Evolutionary conservation across 2,797 vertebrate species (phyloP), one percentile per base, ranked within the genome.

Genomic region (Characodon lateralis): DNA sequence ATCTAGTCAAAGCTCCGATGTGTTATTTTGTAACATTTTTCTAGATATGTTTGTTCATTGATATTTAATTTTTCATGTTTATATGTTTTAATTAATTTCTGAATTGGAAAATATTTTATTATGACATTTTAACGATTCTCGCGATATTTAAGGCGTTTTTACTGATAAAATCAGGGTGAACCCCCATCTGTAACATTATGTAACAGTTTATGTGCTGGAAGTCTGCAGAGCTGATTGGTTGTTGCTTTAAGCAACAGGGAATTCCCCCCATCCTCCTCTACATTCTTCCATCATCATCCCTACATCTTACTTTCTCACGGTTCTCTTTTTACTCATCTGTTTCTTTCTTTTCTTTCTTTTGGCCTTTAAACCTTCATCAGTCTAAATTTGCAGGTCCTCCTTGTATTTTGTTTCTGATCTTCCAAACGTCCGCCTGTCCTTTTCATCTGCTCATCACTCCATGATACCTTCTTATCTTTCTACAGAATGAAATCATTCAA

Each of bases 201-300:
- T 91, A 91, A 92, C 77, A 73, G 31, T 50, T 66, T 68, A 59
- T 70, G 48, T 0, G 56, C 71, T 61, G 80, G 72, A 77, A 50
- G 68, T 80, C 68, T 71, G 28, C 59, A 12, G 65, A 80, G 77
- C 81, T 89, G 87, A 90, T 92, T 93, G 89, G 86, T 74, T 89
- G 86, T 59, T 72, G 81, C 79, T 71, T 53, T 82, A 86, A 75
- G 80, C 91, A 90, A 87, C 85, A 90, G 91, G 93, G 92, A 91
- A 92, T 93, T 92, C 92, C 92, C 91, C 89, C 83, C 87, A 84
- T 85, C 82, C 69, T 73, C 70, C 77, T 26, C 26, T 55, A 58
- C 58, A 51, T 79, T 48, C 70, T 0, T 41, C 55, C 48, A 43
- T 71, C 74, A n/a, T 50, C 66, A 71, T 70, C 76, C 39, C 35